Percentiles rank a stretch among this genome's conserved stretches.
Conservation (phyloP, 2,797 vertebrate species). For the Picus viridis region DNA sequence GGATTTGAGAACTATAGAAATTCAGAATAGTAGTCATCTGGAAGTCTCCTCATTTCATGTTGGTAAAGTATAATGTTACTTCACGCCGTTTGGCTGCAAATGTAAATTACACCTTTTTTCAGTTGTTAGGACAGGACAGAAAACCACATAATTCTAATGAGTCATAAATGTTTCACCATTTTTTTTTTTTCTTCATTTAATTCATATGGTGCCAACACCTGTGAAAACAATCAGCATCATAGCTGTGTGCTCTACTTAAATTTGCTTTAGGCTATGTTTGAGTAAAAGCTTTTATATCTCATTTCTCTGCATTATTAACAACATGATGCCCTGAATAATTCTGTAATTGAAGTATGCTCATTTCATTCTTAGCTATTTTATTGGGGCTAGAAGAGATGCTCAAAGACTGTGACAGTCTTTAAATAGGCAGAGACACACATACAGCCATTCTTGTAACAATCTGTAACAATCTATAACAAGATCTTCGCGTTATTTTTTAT, state of each 20-base stretch:
- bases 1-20: constrained; percentile 37
- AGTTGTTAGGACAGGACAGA: constrained; percentile 77
- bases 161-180: constrained; percentile 77
- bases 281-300: constrained; percentile 68
- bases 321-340: constrained; percentile 67
- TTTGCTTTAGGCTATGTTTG: constrained; percentile 68
- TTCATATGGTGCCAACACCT: constrained; percentile 77
- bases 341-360: constrained; percentile 56
- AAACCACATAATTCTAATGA: constrained; percentile 75
- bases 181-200: constrained; percentile 77
- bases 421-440: not conserved
- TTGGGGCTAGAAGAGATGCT: constrained; percentile 45
- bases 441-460: not conserved
- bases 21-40: constrained; percentile 69
- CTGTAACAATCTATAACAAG: constrained; percentile 51
- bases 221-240: constrained; percentile 78
- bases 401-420: constrained; percentile 43
- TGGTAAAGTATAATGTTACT: constrained; percentile 65
- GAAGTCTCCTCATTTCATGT: constrained; percentile 68
- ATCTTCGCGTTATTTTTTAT: constrained; percentile 61
- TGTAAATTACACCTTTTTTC: constrained; percentile 77
- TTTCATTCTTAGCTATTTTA: constrained; percentile 61
- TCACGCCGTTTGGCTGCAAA: constrained; percentile 69
- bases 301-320: constrained; percentile 76
- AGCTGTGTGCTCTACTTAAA: constrained; percentile 67